phyloP scores from a whole-genome alignment of 1,140 invertebrate species.

The Drosophila sp. region DNA sequence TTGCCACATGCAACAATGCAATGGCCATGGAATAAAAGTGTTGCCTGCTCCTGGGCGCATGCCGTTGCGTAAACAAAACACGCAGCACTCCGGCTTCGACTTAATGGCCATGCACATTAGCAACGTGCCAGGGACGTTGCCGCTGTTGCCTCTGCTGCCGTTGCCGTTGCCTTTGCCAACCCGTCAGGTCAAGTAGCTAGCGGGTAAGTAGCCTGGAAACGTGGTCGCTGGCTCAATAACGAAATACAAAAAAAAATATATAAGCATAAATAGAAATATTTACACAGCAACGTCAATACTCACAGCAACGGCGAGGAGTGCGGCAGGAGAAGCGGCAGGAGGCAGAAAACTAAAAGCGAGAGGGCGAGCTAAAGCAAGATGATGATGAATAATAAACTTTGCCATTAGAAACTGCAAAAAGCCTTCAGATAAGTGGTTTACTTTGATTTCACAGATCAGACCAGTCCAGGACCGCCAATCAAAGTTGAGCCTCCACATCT shows the following conservation, averaged over 20 bases:
- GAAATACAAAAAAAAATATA: conserved; percentile 34
- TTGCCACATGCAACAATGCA: conserved; percentile 64
- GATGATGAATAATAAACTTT: conserved; percentile 26
- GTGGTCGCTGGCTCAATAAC: conserved; percentile 72
- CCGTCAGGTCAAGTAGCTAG: conserved; percentile 60
- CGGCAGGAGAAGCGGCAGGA: background rate
- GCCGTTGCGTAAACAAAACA: conserved; percentile 80
- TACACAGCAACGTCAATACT: conserved; percentile 59
- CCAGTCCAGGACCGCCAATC: background rate
- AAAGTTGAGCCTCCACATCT: conserved; percentile 7
- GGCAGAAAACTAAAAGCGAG: conserved; percentile 27
- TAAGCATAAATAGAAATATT: conserved; percentile 74
- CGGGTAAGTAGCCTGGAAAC: conserved; percentile 30
- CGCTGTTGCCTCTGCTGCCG: conserved; percentile 19
- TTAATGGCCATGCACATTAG: conserved; percentile 79
- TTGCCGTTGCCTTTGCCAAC: conserved; percentile 11
- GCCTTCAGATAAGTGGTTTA: conserved; percentile 44
- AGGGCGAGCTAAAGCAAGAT: conserved; percentile 16
- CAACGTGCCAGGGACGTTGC: conserved; percentile 63
- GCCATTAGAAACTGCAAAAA: conserved; percentile 45
- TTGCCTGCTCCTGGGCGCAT: conserved; percentile 36
- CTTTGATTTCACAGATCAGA: conserved; percentile 41
- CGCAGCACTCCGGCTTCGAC: conserved; percentile 57
- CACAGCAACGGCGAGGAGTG: background rate
- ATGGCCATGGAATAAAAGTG: conserved; percentile 37